Conservation (phyloP, 2,113 vertebrate species). For the Hirundichthys speculiger region DNA sequence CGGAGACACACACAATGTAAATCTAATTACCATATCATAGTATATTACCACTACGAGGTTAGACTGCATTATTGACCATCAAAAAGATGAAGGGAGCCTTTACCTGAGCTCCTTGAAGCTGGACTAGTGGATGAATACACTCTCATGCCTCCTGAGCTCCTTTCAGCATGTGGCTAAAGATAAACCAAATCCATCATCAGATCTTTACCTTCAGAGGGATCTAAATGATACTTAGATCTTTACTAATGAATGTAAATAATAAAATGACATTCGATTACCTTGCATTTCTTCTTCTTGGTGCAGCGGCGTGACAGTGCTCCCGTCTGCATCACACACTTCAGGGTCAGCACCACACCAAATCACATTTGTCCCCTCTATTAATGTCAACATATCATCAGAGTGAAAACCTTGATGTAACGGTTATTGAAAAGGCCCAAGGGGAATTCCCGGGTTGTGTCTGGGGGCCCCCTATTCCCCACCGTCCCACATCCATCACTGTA, state of each 20-base stretch:
- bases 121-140: no score
- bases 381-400: constrained; percentile 76
- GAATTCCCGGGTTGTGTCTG: constrained; percentile 69
- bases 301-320: constrained; percentile 1
- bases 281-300: constrained; percentile 14
- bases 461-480: constrained; percentile 41
- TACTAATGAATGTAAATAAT: constrained; percentile 31
- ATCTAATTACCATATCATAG: constrained; percentile 57
- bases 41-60: constrained; percentile 37
- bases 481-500: constrained; percentile 75
- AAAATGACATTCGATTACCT: constrained; percentile 8
- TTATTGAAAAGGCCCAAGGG: constrained; percentile 83
- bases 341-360: constrained; percentile 74
- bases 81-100: constrained; percentile 41
- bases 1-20: background rate
- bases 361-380: constrained; percentile 76
- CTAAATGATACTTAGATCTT: constrained; percentile 32
- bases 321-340: constrained; percentile 35
- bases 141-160: constrained; percentile 19
- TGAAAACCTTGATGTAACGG: constrained; percentile 70
- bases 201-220: constrained; percentile 35
- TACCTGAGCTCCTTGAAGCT: background rate
- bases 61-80: constrained; percentile 52
- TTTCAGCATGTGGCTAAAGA: constrained; percentile 38
- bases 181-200: constrained; percentile 41